Evolutionary conservation across 2,888 invertebrate species (phyloP).

Genomic region (Hoplodrina blanda): DNA sequence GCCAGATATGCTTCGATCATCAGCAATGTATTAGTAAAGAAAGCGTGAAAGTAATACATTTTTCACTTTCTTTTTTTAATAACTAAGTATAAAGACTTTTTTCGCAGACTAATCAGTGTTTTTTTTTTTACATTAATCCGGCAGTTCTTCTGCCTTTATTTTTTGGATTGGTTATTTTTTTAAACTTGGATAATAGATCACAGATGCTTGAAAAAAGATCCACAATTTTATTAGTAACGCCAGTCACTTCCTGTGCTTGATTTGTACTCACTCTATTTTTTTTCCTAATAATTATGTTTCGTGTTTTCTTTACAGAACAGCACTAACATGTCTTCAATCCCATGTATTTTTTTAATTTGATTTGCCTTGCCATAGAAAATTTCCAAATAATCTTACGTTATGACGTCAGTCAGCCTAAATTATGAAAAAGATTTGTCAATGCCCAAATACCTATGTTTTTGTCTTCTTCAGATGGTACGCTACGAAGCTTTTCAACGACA

Average conservation of each 20-base stretch:
- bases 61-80: constrained; percentile 12
- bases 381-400: too few relatives aligned
- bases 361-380: neutral
- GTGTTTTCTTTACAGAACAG: neutral
- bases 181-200: too few relatives aligned
- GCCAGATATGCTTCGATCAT: constrained; percentile 6
- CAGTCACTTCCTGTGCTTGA: neutral
- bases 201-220: too few relatives aligned
- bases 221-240: neutral
- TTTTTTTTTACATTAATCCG: neutral
- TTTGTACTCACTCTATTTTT: neutral
- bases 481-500: constrained; percentile 83
- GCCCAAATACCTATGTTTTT: too few relatives aligned
- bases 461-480: constrained; percentile 80
- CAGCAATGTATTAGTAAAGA: constrained; percentile 8
- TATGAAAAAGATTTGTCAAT: too few relatives aligned
- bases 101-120: neutral
- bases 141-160: neutral
- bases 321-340: neutral
- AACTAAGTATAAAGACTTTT: neutral
- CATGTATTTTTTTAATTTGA: neutral
- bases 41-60: constrained; percentile 8
- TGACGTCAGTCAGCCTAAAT: neutral
- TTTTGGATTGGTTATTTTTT: neutral
- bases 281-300: neutral